Evolutionary conservation across 2,113 vertebrate genomes (phyloP).

Genomic region (Albula glossodonta): DNA sequence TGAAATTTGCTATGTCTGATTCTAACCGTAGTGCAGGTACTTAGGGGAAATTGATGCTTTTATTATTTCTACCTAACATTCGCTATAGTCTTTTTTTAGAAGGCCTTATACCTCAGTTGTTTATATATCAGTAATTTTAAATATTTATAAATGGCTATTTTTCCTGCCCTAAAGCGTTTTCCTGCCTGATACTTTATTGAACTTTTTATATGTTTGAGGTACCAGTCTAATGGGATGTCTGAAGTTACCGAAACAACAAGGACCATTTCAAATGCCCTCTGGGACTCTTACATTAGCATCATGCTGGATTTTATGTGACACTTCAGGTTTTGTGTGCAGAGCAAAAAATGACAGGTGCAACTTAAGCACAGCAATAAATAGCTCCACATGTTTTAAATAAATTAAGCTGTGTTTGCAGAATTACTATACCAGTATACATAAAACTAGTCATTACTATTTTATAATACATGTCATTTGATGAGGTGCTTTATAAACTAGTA

Average conservation of each 20-base stretch:
- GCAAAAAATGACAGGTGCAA: constrained; percentile 65
- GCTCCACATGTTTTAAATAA: constrained; percentile 53
- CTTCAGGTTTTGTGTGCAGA: constrained; percentile 66
- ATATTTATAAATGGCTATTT: constrained; percentile 28
- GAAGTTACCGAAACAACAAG: constrained; percentile 65
- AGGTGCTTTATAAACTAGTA: background rate
- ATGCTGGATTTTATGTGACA: constrained; percentile 68
- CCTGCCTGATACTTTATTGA: constrained; percentile 33
- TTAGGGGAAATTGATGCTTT: background rate
- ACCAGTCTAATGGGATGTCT: constrained; percentile 46
- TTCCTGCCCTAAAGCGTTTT: constrained; percentile 37
- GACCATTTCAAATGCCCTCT: constrained; percentile 63
- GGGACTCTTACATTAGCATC: constrained; percentile 69
- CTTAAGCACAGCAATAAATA: constrained; percentile 57
- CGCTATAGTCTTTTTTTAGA: background rate
- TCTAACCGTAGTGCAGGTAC: background rate
- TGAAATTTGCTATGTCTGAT: background rate
- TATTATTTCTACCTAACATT: background rate
- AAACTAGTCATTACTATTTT: background rate
- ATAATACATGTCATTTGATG: background rate
- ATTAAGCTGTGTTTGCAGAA: constrained; percentile 34
- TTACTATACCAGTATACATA: background rate
- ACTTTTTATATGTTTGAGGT: constrained; percentile 39
- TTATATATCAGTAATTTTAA: background rate
- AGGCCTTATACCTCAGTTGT: background rate